phyloP scores from a whole-genome alignment of 2,113 vertebrate genomes.

The Falcunculus frontatus region DNA sequence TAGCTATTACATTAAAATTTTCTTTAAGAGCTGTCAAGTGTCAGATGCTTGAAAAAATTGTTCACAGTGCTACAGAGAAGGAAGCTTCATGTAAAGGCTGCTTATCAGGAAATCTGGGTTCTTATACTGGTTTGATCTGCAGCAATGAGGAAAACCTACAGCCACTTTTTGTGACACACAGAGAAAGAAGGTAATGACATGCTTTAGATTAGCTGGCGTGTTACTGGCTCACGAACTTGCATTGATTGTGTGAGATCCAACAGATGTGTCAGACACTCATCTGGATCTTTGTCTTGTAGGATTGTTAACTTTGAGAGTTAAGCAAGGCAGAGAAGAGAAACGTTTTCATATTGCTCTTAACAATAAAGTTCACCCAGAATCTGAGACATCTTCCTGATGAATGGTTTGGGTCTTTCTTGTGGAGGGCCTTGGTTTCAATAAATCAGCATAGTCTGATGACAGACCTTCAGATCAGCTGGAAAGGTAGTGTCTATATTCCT shows the following conservation, averaged over 20 bases:
- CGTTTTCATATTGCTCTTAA: not conserved
- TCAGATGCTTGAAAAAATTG: not conserved
- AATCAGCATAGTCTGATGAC: not conserved
- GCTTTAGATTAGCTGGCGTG: not conserved
- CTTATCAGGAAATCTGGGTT: not conserved
- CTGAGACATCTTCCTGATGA: not conserved
- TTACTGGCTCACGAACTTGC: not conserved
- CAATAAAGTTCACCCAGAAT: not conserved
- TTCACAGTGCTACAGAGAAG: not conserved
- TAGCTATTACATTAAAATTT: not conserved
- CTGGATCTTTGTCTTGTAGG: not conserved
- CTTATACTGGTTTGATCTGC: not conserved
- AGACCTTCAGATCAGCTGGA: not conserved
- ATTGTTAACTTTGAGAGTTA: not conserved
- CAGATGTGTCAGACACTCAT: not conserved
- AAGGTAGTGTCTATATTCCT: not conserved
- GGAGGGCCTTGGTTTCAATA: not conserved
- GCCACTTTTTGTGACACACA: not conserved
- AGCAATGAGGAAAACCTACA: not conserved
- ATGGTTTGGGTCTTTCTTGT: not conserved
- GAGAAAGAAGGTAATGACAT: not conserved
- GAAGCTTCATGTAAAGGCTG: not conserved
- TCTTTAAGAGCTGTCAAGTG: not conserved
- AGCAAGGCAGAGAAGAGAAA: not conserved
- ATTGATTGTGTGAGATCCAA: not conserved